Evolutionary conservation across 92 coral and sea anemone species (phyloP).

Genomic region (Phymanthus crucifer): DNA sequence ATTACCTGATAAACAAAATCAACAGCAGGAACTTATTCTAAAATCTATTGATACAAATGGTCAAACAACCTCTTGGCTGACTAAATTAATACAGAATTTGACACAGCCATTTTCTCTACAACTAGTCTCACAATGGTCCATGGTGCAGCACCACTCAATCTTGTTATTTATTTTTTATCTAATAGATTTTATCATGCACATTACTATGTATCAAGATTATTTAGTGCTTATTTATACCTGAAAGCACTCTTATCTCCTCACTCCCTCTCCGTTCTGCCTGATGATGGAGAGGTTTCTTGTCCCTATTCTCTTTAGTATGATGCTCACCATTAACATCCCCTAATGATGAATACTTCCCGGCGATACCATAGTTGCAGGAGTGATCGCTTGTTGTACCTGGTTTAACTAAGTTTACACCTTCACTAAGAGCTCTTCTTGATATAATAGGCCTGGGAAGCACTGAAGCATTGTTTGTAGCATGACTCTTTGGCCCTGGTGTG

Average conservation of each 20-base stretch:
- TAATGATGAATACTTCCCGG: slow-evolving; percentile 27
- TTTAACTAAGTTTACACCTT: slow-evolving; percentile 71
- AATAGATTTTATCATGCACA: not conserved
- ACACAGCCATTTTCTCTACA: too few species aligned
- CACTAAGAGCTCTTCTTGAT: slow-evolving; percentile 72
- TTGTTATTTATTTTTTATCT: not conserved
- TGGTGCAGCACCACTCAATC: too few species aligned
- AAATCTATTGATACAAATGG: too few species aligned
- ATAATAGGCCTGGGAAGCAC: slow-evolving; percentile 47
- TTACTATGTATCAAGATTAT: not conserved
- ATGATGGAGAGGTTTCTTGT: slow-evolving; percentile 37
- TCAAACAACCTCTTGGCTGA: too few species aligned
- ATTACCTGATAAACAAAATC: slow-evolving; percentile 15
- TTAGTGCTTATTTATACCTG: slow-evolving; percentile 41
- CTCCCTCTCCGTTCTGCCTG: slow-evolving; percentile 68
- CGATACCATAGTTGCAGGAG: slow-evolving; percentile 30
- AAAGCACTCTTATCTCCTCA: slow-evolving; percentile 60
- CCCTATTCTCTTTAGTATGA: slow-evolving; percentile 20
- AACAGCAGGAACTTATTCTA: not conserved
- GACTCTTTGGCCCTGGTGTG: not conserved
- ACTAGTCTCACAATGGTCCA: too few species aligned
- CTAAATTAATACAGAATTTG: too few species aligned
- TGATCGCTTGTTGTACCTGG: slow-evolving; percentile 33
- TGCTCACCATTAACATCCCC: slow-evolving; percentile 40
- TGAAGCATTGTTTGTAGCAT: slow-evolving; percentile 12